Evolutionary conservation across 37 sponge, comb jelly and placozoan genomes (phyloP), one percentile per base, ranked within the genome.

Genomic region (Eunapius fragilis): DNA sequence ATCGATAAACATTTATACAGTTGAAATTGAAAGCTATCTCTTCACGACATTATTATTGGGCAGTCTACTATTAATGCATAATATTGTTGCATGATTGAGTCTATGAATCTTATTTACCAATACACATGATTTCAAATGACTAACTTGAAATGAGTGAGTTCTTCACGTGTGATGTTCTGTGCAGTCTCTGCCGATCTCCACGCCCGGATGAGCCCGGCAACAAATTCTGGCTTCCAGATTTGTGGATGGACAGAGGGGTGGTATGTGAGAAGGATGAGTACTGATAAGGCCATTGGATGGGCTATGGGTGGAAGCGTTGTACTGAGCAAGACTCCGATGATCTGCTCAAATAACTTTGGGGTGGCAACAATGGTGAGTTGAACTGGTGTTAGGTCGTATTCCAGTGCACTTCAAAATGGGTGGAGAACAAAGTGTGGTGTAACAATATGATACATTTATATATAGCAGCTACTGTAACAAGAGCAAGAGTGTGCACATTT

Each of bases 251-350:
- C 58, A 11, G 58, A 1, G 0, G 14, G 2, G 17, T 58, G 22
- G 58, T 58, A 58, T 0, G 58, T 13, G 1, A 58, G 58, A 4
- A 58, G 58, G 14, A 58, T 19, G 1, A 58, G 58, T 0, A 72
- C 80, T 49, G 80, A 31, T 34, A 76, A 38, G 9, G 76, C 77
- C 30, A 82, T 70, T 31, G 38, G 88, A 22, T 77, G 50, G 27
- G 82, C 82, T 37, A 83, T 89, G 79, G 48, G 79, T 17, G 74
- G 70, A 75, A 77, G 83, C 31, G 89, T 47, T 14, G 78, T 28
- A 4, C 72, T 69, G 11, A 70, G 69, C 80, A 89, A 48, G 23
- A 68, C 50, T 23, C 78, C 82, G 11, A 89, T 28, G 25, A 89
- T 25, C 36, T 83, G 82, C 19, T 77, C 47, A 58, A 83, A 24